Percentiles rank a stretch among this genome's conserved stretches.
Conservation (phyloP, 2,888 invertebrate species). For the Cantharis rustica region DNA sequence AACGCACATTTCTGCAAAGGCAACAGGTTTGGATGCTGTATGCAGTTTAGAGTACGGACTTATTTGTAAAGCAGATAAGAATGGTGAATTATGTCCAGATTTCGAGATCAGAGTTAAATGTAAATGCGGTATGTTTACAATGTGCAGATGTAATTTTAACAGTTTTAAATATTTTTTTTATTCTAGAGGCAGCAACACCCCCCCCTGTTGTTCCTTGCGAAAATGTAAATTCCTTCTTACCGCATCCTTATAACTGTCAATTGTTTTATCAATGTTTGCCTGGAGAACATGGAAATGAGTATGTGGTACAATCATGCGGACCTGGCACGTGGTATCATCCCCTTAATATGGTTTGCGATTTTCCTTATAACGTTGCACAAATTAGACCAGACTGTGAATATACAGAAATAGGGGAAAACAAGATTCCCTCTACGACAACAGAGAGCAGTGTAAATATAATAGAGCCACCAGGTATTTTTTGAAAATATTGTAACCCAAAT, state of each 20-base stretch:
- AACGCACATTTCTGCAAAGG: conserved; percentile 66
- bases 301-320: conserved; percentile 69
- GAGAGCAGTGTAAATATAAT: neutral
- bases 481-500: neutral
- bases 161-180: neutral
- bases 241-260: conserved; percentile 69
- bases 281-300: conserved; percentile 41
- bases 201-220: conserved; percentile 48
- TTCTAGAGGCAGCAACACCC: neutral
- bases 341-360: conserved; percentile 59
- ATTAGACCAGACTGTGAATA: conserved; percentile 66
- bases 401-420: neutral
- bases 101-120: conserved; percentile 84
- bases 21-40: conserved; percentile 74
- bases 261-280: conserved; percentile 73
- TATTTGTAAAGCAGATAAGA: conserved; percentile 60
- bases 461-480: neutral
- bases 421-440: neutral
- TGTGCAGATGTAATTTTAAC: neutral
- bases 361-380: conserved; percentile 57
- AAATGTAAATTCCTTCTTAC: conserved; percentile 60
- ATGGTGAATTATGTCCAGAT: conserved; percentile 67
- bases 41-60: conserved; percentile 78
- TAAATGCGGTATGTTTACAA: conserved; percentile 57
- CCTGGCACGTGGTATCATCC: conserved; percentile 71